These are phyloP conservation scores for Sylvietta virens DNA, from an alignment of 2,113 vertebrate genomes.

Conservation along the genomic window DNA sequence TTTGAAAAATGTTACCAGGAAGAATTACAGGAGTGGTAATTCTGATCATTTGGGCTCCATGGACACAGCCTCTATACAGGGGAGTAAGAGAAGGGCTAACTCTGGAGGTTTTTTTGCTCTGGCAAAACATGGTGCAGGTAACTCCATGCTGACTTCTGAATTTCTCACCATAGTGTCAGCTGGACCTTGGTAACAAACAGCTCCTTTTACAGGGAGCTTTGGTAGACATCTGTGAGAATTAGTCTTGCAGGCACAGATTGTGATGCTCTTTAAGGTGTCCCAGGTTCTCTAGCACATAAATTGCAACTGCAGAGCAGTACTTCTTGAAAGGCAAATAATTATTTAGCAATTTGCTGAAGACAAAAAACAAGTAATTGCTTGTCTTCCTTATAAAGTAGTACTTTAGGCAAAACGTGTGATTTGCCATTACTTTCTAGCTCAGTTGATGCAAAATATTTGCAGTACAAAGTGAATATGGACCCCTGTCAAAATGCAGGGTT, in stretches of 20 bases:
- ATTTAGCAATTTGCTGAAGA: background rate
- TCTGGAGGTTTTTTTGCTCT: background rate
- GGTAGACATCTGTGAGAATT: background rate
- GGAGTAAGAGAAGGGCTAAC: background rate
- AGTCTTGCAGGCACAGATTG: background rate
- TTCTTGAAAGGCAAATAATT: background rate
- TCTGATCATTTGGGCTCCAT: background rate
- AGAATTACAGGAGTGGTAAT: background rate
- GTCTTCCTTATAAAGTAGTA: background rate
- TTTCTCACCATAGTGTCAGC: background rate
- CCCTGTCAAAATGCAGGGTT: background rate
- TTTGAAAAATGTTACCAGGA: background rate
- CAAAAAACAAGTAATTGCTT: background rate
- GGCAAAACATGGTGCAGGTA: background rate
- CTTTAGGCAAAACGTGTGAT: background rate
- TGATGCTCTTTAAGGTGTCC: background rate
- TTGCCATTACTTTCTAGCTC: background rate
- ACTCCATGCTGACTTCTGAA: background rate
- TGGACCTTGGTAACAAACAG: background rate
- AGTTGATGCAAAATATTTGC: background rate
- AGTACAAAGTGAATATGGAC: background rate
- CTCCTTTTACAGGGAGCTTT: background rate
- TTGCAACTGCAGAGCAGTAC: background rate
- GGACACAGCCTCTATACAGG: background rate
- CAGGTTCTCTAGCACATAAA: background rate